Evolutionary conservation across 2,888 invertebrate species (phyloP), one percentile per base, ranked within the genome.

Genomic region (Troglohyphantes excavatus): DNA sequence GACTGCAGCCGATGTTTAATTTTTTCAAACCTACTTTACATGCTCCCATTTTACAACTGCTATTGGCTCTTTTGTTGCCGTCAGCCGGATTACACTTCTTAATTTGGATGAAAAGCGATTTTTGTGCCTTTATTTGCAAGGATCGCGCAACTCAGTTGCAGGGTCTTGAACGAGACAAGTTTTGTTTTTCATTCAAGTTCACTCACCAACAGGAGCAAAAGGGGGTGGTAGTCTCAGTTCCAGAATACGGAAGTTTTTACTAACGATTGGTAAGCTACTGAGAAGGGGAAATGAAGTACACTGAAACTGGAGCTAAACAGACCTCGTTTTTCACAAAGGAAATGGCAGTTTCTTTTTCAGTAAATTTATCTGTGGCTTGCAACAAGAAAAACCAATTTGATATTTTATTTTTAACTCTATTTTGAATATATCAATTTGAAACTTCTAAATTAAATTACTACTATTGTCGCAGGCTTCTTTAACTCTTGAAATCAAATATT

Each of bases 31-130:
- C 67, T 27, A 65, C 65, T 68, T 75, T 6, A 82, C 81, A 81
- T 70, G 88, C 61, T 88, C 75, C 81, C 61, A 82, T 88, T 88
- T 88, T 82, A 88, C 82, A 82, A 88, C 67, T 75, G 33, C 26
- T n/a, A n/a, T n/a, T n/a, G n/a, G n/a, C 81, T 67, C 81, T 81
- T 81, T 81, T 88, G 86, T 88, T 88, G 73, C 53, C 65, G n/a
- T n/a, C 19, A 19, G 11, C 59, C 27, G 2, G 21, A 43, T 61
- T 83, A 19, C 72, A 63, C 76, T 81, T 87, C 88, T 88, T 88
- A 81, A 88, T 75, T 82, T 61, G 68, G 67, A 59, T 5, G 73
- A 68, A 79, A 79, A 65, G 63, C 46, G 46, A 82, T 82, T 82
- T 81, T 81, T 81, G 65, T 82, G 63, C 63, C 81, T 88, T 81